phyloP scores from a whole-genome alignment of 2,888 invertebrate species.

The Eilema caniola region DNA sequence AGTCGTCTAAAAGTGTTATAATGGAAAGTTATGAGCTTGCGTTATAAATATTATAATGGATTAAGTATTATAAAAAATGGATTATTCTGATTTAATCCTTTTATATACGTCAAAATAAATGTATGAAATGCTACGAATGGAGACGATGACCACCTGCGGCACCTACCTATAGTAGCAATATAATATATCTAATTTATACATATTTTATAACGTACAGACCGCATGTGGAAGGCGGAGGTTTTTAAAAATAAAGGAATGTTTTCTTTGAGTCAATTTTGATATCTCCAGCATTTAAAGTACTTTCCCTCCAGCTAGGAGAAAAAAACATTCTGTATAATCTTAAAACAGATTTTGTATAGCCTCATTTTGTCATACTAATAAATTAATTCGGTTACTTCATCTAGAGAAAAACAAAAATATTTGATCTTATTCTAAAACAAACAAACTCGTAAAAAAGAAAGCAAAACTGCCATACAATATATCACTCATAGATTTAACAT shows the following conservation, averaged over 20 bases:
- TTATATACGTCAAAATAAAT: neutral
- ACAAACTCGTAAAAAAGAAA: constrained; percentile 54
- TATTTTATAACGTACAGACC: too few species aligned
- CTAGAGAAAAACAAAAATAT: constrained; percentile 22
- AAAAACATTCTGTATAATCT: too few species aligned
- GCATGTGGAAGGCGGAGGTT: too few species aligned
- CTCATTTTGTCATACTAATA: neutral
- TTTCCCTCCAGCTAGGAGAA: too few species aligned
- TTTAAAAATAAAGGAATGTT: too few species aligned
- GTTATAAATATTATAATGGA: constrained; percentile 36
- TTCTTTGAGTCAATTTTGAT: too few species aligned
- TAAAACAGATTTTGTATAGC: too few species aligned
- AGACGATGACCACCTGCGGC: too few species aligned
- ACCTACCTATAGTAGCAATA: too few species aligned
- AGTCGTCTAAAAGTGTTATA: constrained; percentile 33
- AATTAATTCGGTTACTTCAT: neutral
- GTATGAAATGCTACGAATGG: neutral
- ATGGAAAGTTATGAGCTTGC: constrained; percentile 39
- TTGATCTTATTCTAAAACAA: constrained; percentile 29
- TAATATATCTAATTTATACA: too few species aligned
- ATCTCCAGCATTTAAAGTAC: too few species aligned
- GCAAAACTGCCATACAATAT: constrained; percentile 66
- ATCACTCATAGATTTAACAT: constrained; percentile 73
- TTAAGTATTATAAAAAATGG: constrained; percentile 32
- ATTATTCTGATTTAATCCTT: constrained; percentile 14